Percentiles rank a stretch among this genome's conserved stretches.
These are phyloP conservation scores for Podotricha telesiphe DNA, from an alignment of 2,888 invertebrate genomes.

Conservation along the genomic window DNA sequence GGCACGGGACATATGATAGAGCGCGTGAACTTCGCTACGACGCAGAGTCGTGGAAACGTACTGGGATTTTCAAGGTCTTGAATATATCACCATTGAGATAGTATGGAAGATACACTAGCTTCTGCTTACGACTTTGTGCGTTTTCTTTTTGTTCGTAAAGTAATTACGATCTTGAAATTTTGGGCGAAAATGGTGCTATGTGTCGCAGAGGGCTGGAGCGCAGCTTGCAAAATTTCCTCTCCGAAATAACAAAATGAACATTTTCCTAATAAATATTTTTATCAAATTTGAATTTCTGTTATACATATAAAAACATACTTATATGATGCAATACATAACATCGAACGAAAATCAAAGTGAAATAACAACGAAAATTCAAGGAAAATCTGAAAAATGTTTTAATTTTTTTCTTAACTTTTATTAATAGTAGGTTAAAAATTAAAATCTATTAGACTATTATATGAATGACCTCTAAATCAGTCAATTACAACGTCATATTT, in stretches of 20 bases:
- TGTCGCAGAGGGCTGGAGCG: not conserved
- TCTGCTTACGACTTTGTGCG: not conserved
- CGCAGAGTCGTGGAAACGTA: not conserved
- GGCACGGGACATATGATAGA: conserved; percentile 55
- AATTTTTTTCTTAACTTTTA: not conserved
- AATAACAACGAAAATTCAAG: not conserved
- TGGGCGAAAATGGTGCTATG: too few species aligned
- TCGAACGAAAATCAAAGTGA: not conserved
- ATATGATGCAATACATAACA: not conserved
- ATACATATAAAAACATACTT: not conserved
- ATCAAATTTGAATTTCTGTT: not conserved
- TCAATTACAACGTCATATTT: not conserved
- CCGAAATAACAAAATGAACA: not conserved
- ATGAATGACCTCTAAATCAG: not conserved
- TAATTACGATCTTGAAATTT: not conserved
- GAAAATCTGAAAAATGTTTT: not conserved
- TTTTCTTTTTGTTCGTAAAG: not conserved
- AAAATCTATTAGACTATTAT: too few species aligned
- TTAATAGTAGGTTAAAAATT: not conserved
- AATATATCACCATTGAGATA: not conserved
- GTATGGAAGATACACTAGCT: not conserved
- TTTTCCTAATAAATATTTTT: not conserved
- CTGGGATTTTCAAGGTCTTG: not conserved
- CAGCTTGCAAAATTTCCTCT: not conserved
- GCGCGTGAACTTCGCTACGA: conserved; percentile 49